phyloP scores from a whole-genome alignment of 2,888 invertebrate species.

The Mechanitis mazaeus region DNA sequence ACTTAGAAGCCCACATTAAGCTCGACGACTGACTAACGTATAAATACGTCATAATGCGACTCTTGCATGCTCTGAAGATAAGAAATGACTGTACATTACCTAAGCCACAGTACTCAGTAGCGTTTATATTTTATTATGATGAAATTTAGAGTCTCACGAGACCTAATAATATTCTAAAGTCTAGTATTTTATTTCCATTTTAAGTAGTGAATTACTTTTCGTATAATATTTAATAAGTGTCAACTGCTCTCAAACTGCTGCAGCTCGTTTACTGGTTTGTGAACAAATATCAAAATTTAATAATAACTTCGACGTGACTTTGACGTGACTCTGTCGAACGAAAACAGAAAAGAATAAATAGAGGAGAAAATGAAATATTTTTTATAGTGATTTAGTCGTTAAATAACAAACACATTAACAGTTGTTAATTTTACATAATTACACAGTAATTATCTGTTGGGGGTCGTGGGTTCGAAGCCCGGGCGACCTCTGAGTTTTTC shows the following conservation, averaged over 20 bases:
- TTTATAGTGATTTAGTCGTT: not conserved
- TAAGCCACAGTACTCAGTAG: not conserved
- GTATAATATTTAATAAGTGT: too few relatives aligned
- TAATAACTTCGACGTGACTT: too few relatives aligned
- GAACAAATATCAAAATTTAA: too few relatives aligned
- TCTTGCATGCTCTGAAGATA: not conserved
- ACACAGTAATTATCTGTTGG: not conserved
- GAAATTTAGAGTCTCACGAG: too few relatives aligned
- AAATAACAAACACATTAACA: not conserved
- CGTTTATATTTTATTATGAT: too few relatives aligned
- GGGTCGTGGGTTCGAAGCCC: constrained; percentile 1
- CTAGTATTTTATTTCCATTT: too few relatives aligned
- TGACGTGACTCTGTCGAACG: too few relatives aligned
- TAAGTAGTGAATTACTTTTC: too few relatives aligned
- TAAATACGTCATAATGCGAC: not conserved
- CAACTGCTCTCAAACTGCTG: too few relatives aligned
- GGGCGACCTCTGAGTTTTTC: constrained; percentile 6
- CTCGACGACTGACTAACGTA: not conserved
- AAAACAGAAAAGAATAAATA: too few relatives aligned
- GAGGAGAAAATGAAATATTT: not conserved
- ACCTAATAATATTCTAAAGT: too few relatives aligned
- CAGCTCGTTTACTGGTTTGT: too few relatives aligned
- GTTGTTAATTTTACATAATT: constrained; percentile 1
- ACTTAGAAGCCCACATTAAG: not conserved
- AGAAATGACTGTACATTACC: not conserved